Evolutionary conservation across 2,888 invertebrate genomes (phyloP).

Genomic region (Tinea trinotella): DNA sequence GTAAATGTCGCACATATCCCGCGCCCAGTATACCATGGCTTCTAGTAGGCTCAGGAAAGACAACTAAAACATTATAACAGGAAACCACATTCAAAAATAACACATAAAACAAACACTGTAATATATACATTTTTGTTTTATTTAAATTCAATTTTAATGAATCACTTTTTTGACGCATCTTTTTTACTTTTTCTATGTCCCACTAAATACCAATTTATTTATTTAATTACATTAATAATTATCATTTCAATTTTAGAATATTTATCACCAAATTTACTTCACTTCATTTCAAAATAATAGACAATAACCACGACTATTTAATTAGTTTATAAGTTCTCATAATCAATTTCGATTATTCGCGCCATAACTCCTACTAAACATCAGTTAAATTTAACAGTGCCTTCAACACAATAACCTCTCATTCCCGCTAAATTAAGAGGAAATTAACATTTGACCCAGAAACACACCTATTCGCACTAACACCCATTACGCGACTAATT

Average conservation of each 20-base stretch:
- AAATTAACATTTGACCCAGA: conserved; percentile 19
- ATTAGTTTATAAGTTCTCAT: no score
- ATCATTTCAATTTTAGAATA: no score
- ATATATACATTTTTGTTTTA: no score
- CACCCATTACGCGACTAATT: not conserved
- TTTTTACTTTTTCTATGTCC: not conserved
- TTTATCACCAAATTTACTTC: no score
- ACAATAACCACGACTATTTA: no score
- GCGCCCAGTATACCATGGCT: conserved; percentile 29
- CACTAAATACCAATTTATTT: not conserved
- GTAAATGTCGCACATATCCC: conserved; percentile 26
- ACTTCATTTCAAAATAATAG: no score
- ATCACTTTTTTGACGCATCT: no score
- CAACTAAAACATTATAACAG: conserved; percentile 26
- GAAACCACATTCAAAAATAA: not conserved
- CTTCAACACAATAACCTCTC: not conserved
- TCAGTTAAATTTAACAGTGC: no score
- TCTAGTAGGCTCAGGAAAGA: conserved; percentile 26
- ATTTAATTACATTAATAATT: not conserved
- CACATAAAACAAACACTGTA: not conserved
- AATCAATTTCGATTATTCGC: no score
- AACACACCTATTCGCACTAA: conserved; percentile 18
- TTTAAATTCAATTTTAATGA: no score
- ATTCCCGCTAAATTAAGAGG: conserved; percentile 1
- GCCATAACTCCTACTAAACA: no score